A percentile compares a stretch with the other conserved stretches of the same genome.
phyloP scores from a whole-genome alignment of 2,888 invertebrate species.

The Nymphalis polychloros region DNA sequence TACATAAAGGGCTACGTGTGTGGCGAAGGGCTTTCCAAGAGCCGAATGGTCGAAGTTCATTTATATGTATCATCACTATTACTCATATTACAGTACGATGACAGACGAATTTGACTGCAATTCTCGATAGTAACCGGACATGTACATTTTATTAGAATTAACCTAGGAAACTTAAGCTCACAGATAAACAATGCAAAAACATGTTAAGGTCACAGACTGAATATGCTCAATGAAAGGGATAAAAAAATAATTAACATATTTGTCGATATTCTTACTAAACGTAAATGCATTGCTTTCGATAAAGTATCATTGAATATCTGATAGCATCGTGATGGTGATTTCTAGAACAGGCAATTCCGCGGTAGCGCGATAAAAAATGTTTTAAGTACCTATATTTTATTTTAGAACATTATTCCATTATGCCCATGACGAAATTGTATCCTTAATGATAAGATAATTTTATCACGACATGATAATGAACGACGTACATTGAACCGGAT shows the following conservation, averaged over 20 bases:
- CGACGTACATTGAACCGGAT: constrained; percentile 35
- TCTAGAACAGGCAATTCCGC: neutral
- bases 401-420: neutral
- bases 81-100: neutral
- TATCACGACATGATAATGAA: constrained; percentile 16
- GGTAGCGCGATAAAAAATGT: neutral
- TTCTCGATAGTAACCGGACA: neutral
- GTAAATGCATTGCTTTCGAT: too few species aligned
- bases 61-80: neutral
- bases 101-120: neutral
- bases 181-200: too few species aligned
- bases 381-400: too few species aligned
- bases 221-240: too few species aligned
- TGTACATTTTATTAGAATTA: neutral
- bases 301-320: too few species aligned
- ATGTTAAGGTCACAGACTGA: too few species aligned
- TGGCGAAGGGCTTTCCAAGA: neutral
- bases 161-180: neutral
- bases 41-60: neutral
- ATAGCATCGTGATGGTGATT: neutral
- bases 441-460: constrained; percentile 27
- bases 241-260: too few species aligned
- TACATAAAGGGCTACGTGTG: neutral
- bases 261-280: too few species aligned
- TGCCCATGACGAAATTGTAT: constrained; percentile 6